Evolutionary conservation across 2,888 invertebrate genomes (phyloP), one percentile per base, ranked within the genome.

Genomic region (Liposcelis brunnea): DNA sequence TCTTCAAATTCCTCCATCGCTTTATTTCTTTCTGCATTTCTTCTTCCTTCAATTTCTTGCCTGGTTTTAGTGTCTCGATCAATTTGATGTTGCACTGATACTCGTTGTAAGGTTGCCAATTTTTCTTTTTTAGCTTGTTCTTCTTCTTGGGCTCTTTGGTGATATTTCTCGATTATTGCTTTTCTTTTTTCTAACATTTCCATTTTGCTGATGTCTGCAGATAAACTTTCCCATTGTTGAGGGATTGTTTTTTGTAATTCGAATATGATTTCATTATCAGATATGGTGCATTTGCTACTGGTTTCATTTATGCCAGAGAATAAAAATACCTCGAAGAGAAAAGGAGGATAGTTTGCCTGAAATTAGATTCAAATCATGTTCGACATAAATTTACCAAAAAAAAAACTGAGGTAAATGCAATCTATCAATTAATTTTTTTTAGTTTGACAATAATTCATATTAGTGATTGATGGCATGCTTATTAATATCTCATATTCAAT

Each of bases 321-420:
- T n/a, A 83, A 64, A 57, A 83, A 76, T 34, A 75, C 65, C 66
- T 87, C 87, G 56, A 84, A 79, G 47, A 84, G 66, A 57, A 75
- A 82, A 4, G 81, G 80, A 19, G 72, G 72, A 56, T 70, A 82
- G 54, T 77, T 73, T 1, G 75, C 76, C 72, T 72, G 50, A 8
- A 55, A 55, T 6, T 6, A 26, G 26, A 26, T n/a, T n/a, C n/a
- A n/a, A n/a, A n/a, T n/a, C n/a, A n/a, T n/a, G n/a, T n/a, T n/a
- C n/a, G n/a, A n/a, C n/a, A n/a, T n/a, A n/a, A n/a, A n/a, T n/a
- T n/a, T n/a, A n/a, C n/a, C n/a, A n/a, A n/a, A n/a, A n/a, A n/a
- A n/a, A n/a, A n/a, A n/a, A n/a, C n/a, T n/a, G n/a, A n/a, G n/a
- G n/a, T n/a, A n/a, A n/a, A n/a, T n/a, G n/a, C n/a, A n/a, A n/a